Conservation (phyloP, 2,797 vertebrate species). For the Halcyon chelicuti region DNA sequence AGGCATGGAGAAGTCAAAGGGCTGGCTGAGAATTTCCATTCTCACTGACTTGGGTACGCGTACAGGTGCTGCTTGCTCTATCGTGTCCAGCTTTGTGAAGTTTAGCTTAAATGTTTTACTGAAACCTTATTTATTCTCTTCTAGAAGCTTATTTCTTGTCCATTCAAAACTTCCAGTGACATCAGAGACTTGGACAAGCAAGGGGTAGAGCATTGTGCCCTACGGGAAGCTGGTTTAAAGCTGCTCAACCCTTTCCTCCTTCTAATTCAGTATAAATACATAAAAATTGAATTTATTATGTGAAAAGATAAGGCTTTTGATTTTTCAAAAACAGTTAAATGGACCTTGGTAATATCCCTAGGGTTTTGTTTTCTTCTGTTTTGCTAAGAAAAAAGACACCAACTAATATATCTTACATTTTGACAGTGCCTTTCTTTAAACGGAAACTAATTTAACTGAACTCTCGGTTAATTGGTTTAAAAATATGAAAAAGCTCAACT, state of each 20-base stretch:
- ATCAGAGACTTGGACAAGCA: background rate
- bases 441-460: constrained; percentile 42
- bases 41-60: background rate
- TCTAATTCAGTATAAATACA: background rate
- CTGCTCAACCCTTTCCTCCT: background rate
- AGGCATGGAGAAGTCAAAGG: background rate
- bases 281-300: background rate
- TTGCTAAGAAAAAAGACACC: background rate
- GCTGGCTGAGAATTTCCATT: background rate
- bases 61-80: background rate
- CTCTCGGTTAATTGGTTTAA: constrained; percentile 70
- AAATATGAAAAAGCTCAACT: constrained; percentile 44
- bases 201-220: background rate
- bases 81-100: background rate
- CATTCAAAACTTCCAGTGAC: background rate
- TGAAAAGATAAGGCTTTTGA: background rate
- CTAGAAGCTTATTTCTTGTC: background rate
- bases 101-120: background rate
- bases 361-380: constrained; percentile 1
- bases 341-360: background rate
- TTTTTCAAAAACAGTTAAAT: background rate
- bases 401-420: background rate
- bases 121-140: background rate
- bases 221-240: background rate
- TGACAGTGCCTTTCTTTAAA: constrained; percentile 42